Conservation (phyloP, 2,113 vertebrate genomes). For the Forbesichthys agassizii region DNA sequence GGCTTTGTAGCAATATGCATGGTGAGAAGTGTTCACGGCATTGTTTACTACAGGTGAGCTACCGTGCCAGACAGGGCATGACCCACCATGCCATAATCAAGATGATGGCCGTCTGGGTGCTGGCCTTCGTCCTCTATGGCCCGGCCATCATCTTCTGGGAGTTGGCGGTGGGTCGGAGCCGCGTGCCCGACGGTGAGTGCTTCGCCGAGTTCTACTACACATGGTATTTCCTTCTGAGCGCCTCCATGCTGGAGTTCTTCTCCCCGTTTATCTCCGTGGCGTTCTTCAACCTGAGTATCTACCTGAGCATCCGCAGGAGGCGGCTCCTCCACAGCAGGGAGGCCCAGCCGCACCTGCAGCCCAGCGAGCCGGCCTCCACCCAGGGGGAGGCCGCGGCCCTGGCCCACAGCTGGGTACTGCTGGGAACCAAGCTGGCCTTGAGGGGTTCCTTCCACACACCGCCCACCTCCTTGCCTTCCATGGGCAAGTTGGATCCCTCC, state of each 20-base stretch:
- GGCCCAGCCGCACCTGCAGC: slow-evolving; percentile 48
- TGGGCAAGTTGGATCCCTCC: slow-evolving; percentile 57
- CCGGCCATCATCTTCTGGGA: slow-evolving; percentile 86
- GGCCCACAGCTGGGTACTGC: slow-evolving; percentile 54
- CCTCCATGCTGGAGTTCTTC: slow-evolving; percentile 79
- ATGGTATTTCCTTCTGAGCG: slow-evolving; percentile 83
- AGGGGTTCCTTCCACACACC: slow-evolving; percentile 60
- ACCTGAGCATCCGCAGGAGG: slow-evolving; percentile 81
- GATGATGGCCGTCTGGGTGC: slow-evolving; percentile 84
- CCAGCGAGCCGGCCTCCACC: slow-evolving; percentile 42
- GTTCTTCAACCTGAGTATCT: slow-evolving; percentile 90
- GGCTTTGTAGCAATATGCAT: neutral
- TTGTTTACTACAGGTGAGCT: slow-evolving; percentile 69
- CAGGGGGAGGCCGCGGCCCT: slow-evolving; percentile 53
- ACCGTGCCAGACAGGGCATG: slow-evolving; percentile 74
- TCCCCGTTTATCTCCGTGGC: slow-evolving; percentile 78
- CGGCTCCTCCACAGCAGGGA: slow-evolving; percentile 54
- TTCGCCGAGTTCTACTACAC: slow-evolving; percentile 80
- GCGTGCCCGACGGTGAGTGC: slow-evolving; percentile 78
- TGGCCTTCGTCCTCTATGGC: slow-evolving; percentile 86
- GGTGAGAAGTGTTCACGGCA: neutral
- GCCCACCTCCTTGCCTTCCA: slow-evolving; percentile 53
- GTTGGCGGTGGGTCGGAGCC: slow-evolving; percentile 63
- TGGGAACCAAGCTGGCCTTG: slow-evolving; percentile 54
- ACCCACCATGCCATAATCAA: slow-evolving; percentile 73